phyloP scores from a whole-genome alignment of 2,888 invertebrate species.

The Nebria brevicollis region DNA sequence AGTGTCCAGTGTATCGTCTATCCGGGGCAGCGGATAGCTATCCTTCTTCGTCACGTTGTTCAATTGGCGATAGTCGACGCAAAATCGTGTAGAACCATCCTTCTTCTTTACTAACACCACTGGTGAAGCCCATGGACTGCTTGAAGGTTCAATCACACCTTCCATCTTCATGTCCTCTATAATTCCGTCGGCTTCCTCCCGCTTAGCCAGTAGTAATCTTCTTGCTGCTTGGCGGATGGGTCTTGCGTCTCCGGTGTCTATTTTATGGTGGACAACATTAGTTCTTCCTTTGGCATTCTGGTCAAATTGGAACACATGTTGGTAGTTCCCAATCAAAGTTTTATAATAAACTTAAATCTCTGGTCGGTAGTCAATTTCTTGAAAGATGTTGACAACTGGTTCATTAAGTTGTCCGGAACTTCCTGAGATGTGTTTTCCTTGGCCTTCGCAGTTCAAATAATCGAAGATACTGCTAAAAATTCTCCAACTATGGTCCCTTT shows the following conservation, averaged over 20 bases:
- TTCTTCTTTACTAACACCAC: conserved; percentile 37
- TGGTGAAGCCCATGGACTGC: conserved; percentile 31
- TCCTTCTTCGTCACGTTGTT: not conserved
- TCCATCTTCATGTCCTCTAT: not conserved
- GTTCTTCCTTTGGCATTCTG: not conserved
- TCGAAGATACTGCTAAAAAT: not conserved
- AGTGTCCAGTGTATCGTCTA: conserved; percentile 47
- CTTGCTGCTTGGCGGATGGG: conserved; percentile 6
- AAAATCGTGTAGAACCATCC: conserved; percentile 47
- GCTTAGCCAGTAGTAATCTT: conserved; percentile 9
- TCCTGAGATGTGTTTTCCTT: not conserved
- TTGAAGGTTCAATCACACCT: conserved; percentile 15
- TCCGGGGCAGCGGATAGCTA: no score
- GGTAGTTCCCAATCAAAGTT: conserved; percentile 2
- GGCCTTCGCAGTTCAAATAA: not conserved
- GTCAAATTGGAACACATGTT: conserved; percentile 3
- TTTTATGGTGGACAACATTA: conserved; percentile 5
- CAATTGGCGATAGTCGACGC: conserved; percentile 27
- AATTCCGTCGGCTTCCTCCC: conserved; percentile 7
- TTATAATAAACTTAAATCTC: not conserved
- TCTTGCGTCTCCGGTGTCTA: conserved; percentile 14
- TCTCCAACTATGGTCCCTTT: conserved; percentile 3
- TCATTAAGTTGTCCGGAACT: no score
- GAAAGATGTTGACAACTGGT: no score
- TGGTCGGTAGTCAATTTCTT: not conserved